Evolutionary conservation across 2,797 vertebrate species (phyloP).

Genomic region (Rhabdophis nuchalis): DNA sequence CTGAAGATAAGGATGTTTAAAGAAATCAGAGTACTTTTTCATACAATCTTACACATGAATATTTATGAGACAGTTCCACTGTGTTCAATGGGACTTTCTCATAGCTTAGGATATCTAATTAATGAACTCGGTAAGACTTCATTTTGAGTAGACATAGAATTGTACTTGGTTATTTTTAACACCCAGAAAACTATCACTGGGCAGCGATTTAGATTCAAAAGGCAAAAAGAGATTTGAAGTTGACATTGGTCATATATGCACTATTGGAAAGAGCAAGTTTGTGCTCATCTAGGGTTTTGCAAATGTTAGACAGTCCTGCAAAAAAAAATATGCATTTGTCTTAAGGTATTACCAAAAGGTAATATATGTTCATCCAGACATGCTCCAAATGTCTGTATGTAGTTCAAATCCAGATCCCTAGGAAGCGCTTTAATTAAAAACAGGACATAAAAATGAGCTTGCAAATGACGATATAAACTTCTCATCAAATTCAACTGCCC

Average conservation of each 20-base stretch:
- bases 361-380: background rate
- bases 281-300: background rate
- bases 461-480: background rate
- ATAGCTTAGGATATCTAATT: background rate
- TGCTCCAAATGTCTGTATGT: background rate
- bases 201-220: background rate
- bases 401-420: background rate
- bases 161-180: background rate
- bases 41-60: background rate
- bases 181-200: background rate
- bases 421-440: background rate
- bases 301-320: background rate
- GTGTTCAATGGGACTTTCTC: background rate
- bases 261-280: background rate
- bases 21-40: conserved; percentile 23
- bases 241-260: background rate
- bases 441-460: background rate
- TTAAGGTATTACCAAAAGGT: background rate
- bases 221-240: background rate
- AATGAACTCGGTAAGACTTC: background rate
- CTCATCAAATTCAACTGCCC: background rate
- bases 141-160: background rate
- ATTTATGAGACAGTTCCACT: background rate
- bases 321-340: background rate
- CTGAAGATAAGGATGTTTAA: conserved; percentile 12